These are phyloP conservation scores for Podabrus alpinus DNA, from an alignment of 2,888 invertebrate species.

Conservation along the genomic window DNA sequence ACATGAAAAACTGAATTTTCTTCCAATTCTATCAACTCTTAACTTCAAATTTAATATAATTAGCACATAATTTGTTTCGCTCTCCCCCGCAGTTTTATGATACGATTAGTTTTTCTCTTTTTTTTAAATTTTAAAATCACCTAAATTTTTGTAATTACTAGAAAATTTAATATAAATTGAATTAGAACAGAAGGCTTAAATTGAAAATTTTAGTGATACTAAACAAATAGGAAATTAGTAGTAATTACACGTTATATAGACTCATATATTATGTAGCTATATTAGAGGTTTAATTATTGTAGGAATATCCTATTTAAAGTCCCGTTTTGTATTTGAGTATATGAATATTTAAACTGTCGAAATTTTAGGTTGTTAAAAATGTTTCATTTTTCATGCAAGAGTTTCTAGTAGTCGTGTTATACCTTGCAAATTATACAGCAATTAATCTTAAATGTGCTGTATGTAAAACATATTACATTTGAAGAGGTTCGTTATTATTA, in stretches of 20 bases:
- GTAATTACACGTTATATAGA: slow-evolving; percentile 1
- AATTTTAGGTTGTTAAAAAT: slow-evolving; percentile 22
- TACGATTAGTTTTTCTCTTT: not conserved
- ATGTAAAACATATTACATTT: slow-evolving; percentile 18
- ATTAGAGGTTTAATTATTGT: slow-evolving; percentile 8
- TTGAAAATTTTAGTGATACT: not conserved
- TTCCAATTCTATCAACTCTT: not conserved
- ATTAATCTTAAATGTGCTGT: slow-evolving; percentile 23
- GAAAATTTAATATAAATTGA: not conserved
- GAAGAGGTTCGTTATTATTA: slow-evolving; percentile 15
- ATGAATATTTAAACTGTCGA: slow-evolving; percentile 22
- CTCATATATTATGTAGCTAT: slow-evolving; percentile 11
- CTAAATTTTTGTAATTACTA: not conserved
- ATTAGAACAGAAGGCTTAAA: not conserved
- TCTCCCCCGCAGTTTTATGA: not conserved
- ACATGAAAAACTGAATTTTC: not conserved
- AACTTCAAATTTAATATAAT: not conserved
- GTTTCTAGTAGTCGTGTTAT: not conserved
- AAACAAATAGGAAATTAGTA: slow-evolving; percentile 1
- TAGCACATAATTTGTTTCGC: not conserved
- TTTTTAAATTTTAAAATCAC: not conserved
- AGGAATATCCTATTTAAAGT: slow-evolving; percentile 8
- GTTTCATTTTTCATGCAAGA: slow-evolving; percentile 24
- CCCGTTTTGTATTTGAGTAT: slow-evolving; percentile 5
- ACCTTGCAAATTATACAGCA: slow-evolving; percentile 24